phyloP scores from a whole-genome alignment of 2,113 vertebrate genomes.

The Hemicordylus capensis region DNA sequence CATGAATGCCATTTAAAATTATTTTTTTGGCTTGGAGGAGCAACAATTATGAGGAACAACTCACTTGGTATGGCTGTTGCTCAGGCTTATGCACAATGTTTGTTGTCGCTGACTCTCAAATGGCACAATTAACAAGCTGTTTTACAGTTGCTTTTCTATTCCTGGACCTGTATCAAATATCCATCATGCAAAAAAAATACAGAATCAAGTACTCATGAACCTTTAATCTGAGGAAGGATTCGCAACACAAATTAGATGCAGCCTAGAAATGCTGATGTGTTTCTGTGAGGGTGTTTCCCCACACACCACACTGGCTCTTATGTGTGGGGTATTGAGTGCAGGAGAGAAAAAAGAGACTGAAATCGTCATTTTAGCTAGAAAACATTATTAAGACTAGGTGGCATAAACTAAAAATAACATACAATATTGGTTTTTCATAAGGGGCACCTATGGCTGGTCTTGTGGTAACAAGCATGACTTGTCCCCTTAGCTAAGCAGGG shows the following conservation, averaged over 20 bases:
- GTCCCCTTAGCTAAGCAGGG: no score
- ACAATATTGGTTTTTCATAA: no score
- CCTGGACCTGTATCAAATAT: not conserved
- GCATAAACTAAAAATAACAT: no score
- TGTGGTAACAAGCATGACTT: no score
- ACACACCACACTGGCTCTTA: no score
- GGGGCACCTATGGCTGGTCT: no score
- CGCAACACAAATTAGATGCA: not conserved
- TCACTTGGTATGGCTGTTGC: not conserved
- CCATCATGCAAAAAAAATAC: not conserved
- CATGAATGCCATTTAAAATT: conserved; percentile 12
- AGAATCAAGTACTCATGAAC: not conserved
- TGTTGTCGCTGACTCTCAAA: not conserved
- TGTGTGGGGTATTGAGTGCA: no score
- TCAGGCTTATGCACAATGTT: not conserved
- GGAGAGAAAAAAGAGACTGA: no score
- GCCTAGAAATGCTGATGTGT: not conserved
- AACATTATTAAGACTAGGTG: no score
- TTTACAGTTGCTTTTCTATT: not conserved
- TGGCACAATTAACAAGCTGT: not conserved
- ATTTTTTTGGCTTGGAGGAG: not conserved
- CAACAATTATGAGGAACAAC: not conserved
- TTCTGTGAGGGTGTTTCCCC: not conserved
- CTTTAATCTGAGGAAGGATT: not conserved
- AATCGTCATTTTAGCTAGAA: no score